phyloP scores from a whole-genome alignment of 2,888 invertebrate species.

The Dysmachus trigonus region DNA sequence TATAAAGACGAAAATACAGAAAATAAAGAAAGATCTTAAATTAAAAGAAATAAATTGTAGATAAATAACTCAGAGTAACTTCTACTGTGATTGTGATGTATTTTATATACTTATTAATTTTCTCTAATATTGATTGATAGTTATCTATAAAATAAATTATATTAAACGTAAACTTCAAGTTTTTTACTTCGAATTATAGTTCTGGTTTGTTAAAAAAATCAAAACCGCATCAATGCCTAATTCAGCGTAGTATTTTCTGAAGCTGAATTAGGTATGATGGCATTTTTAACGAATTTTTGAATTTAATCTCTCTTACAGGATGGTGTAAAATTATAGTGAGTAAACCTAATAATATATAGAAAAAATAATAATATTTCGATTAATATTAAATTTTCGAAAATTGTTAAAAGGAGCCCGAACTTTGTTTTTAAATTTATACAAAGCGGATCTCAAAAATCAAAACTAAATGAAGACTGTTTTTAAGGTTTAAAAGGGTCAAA shows the following conservation, averaged over 20 bases:
- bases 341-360: too few relatives aligned
- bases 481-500: not conserved
- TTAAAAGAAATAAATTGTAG: not conserved
- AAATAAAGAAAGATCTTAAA: not conserved
- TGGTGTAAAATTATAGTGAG: too few relatives aligned
- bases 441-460: too few relatives aligned
- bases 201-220: not conserved
- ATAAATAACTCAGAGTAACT: not conserved
- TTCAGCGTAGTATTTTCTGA: not conserved
- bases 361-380: too few relatives aligned
- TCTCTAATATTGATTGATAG: not conserved
- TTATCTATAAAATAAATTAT: not conserved
- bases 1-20: not conserved
- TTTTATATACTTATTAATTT: not conserved
- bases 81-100: not conserved
- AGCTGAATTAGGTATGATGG: not conserved
- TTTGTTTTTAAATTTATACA: too few relatives aligned
- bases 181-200: not conserved
- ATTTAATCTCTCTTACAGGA: too few relatives aligned
- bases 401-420: too few relatives aligned
- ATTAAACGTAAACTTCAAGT: not conserved
- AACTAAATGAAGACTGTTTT: too few relatives aligned
- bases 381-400: too few relatives aligned
- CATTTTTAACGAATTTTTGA: too few relatives aligned
- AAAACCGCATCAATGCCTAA: not conserved